Conservation (phyloP, 2,113 vertebrate genomes). For the Austrofundulus limnaeus region DNA sequence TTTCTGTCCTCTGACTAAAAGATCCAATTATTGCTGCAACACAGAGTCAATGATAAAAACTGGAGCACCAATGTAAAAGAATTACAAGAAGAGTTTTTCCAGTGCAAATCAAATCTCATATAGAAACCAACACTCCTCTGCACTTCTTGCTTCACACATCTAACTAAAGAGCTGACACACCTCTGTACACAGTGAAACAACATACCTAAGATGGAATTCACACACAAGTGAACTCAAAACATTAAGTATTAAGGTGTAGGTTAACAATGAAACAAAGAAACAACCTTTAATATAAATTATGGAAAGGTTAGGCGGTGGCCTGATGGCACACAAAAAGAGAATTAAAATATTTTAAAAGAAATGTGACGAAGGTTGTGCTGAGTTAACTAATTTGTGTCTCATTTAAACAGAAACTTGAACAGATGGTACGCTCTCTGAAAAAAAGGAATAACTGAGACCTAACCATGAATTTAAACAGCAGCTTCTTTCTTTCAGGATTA, state of each 20-base stretch:
- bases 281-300: background rate
- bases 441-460: background rate
- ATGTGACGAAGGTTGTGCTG: background rate
- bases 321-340: too few species aligned
- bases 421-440: background rate
- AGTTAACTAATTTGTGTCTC: background rate
- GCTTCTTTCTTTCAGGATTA: too few species aligned
- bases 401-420: constrained; percentile 11
- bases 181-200: constrained; percentile 19
- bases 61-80: constrained; percentile 6
- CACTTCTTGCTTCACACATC: constrained; percentile 16
- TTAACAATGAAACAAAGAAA: background rate
- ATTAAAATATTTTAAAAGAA: background rate
- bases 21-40: constrained; percentile 14
- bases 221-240: background rate
- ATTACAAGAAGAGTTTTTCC: constrained; percentile 22
- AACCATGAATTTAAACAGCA: background rate
- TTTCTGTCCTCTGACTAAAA: constrained; percentile 23
- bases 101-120: constrained; percentile 5
- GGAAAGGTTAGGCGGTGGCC: background rate
- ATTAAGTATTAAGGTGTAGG: background rate
- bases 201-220: constrained; percentile 3
- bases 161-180: constrained; percentile 34
- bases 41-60: background rate
- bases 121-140: constrained; percentile 22